Base-by-base conservation (phyloP, 2,113 vertebrate genomes). In the Mugil cephalus region DNA sequence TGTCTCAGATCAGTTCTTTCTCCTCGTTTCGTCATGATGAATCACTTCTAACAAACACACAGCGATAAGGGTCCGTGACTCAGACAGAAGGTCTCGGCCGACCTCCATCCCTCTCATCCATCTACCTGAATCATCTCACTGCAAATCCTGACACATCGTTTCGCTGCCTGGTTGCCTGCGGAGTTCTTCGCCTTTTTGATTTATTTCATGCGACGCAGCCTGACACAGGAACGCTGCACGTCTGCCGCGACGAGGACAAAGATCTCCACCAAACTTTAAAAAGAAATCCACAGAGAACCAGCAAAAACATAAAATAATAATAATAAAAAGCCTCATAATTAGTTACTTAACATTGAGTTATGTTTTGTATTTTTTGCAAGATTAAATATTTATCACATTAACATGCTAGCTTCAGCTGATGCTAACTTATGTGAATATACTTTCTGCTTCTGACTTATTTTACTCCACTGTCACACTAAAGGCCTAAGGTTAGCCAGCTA, bases 121-220 rank as follows among this genome's bases (percentile, higher is more conserved):
- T 64, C 74, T 36, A 3, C 42, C 51, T 1, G 14, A 60, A 43
- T 4, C 8, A 45, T 3, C 63, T 45, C 11, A 45, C 17, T 51
- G 17, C 35, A 9, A 10, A 61, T 60, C 53, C 5, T 60, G 69
- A 79, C 50, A 39, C 50, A 67, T 47, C 10, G 63, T 15, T 50
- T 2, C 1, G 4, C n/a, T 4, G 10, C 24, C 12, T 13, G 24
- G 7, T 15, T 36, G 52, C 35, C 18, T 39, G 13, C 11, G 19
- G 9, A 65, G 47, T 38, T 19, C 1, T 40, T 59, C 43, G 47
- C 55, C 10, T 60, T 43, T 50, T 4, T 45, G 61, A 76, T 59
- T 38, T 51, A 71, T 71, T 38, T 5, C 1, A 42, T 18, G 30
- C 11, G 24, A 38, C 36, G 15, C 12, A 2, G 17, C 5, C 14